Evolutionary conservation across 2,797 vertebrate species (phyloP).

Genomic region (Pempheris klunzingeri): DNA sequence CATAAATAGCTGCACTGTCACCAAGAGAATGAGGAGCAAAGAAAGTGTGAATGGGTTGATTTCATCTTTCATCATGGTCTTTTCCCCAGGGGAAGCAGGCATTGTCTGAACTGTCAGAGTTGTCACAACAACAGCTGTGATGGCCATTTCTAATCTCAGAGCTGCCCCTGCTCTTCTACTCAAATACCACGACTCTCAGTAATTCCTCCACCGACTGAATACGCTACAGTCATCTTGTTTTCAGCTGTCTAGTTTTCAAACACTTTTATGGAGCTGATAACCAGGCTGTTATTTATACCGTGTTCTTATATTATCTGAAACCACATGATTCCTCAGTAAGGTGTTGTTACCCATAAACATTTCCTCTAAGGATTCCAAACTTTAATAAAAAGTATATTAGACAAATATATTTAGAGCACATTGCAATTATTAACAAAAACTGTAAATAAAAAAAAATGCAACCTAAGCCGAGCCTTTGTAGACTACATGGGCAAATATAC

Average conservation of each 20-base stretch:
- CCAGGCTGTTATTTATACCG: slow-evolving; percentile 58
- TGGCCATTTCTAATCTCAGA: slow-evolving; percentile 63
- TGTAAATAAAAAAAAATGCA: slow-evolving; percentile 48
- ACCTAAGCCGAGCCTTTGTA: slow-evolving; percentile 17
- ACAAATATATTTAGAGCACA: neutral
- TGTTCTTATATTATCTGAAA: slow-evolving; percentile 35
- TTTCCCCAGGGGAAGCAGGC: slow-evolving; percentile 59
- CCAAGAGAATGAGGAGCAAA: slow-evolving; percentile 51
- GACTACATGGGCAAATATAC: slow-evolving; percentile 56
- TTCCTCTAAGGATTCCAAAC: slow-evolving; percentile 31
- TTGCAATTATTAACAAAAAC: slow-evolving; percentile 25
- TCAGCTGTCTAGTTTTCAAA: slow-evolving; percentile 40
- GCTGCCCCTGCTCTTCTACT: slow-evolving; percentile 54
- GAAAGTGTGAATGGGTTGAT: slow-evolving; percentile 67
- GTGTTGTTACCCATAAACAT: slow-evolving; percentile 46
- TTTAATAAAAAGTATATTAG: neutral
- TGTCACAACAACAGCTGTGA: slow-evolving; percentile 78
- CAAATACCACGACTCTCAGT: slow-evolving; percentile 57
- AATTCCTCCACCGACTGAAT: slow-evolving; percentile 31
- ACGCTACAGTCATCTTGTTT: slow-evolving; percentile 41
- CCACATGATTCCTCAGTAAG: slow-evolving; percentile 32
- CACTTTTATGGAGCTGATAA: slow-evolving; percentile 52
- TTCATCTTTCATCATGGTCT: slow-evolving; percentile 70
- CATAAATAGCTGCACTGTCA: slow-evolving; percentile 48
- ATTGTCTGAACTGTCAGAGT: slow-evolving; percentile 76